phyloP scores from a whole-genome alignment of 2,888 invertebrate genomes.

The Cephus runcator region DNA sequence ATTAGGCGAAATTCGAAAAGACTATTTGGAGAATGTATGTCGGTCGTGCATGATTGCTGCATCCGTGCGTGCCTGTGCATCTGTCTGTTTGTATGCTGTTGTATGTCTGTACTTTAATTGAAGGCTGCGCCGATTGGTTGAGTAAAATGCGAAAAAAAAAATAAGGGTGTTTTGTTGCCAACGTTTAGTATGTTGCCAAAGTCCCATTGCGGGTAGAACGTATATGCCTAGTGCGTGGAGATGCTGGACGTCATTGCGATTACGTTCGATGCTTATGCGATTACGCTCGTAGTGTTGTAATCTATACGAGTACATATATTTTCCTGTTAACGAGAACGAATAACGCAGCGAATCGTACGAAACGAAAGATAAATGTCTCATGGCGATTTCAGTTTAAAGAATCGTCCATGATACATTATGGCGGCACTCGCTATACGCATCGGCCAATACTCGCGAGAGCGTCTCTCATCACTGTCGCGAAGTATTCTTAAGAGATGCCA shows the following conservation, averaged over 20 bases:
- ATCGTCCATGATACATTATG: neutral
- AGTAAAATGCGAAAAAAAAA: constrained; percentile 21
- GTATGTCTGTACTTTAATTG: constrained; percentile 20
- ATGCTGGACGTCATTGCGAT: neutral
- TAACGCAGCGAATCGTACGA: neutral
- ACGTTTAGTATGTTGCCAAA: constrained; percentile 60
- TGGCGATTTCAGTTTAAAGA: neutral
- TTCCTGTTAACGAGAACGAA: neutral
- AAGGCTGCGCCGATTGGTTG: constrained; percentile 50
- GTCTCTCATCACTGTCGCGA: constrained; percentile 24
- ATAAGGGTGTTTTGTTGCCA: constrained; percentile 54
- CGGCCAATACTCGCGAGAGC: constrained; percentile 23
- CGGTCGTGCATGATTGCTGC: constrained; percentile 6
- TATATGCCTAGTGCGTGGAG: constrained; percentile 40
- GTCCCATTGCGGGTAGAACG: constrained; percentile 46
- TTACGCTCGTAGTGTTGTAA: neutral
- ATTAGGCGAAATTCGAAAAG: constrained; percentile 3
- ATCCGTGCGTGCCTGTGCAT: constrained; percentile 16
- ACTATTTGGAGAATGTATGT: constrained; percentile 5
- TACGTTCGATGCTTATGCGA: neutral
- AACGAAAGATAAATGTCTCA: neutral
- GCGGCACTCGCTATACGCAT: neutral
- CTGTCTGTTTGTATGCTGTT: constrained; percentile 12
- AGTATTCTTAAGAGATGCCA: constrained; percentile 26
- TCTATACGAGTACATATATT: neutral